These are phyloP conservation scores for Mycalesis mineus DNA, from an alignment of 2,888 invertebrate genomes.

Conservation along the genomic window DNA sequence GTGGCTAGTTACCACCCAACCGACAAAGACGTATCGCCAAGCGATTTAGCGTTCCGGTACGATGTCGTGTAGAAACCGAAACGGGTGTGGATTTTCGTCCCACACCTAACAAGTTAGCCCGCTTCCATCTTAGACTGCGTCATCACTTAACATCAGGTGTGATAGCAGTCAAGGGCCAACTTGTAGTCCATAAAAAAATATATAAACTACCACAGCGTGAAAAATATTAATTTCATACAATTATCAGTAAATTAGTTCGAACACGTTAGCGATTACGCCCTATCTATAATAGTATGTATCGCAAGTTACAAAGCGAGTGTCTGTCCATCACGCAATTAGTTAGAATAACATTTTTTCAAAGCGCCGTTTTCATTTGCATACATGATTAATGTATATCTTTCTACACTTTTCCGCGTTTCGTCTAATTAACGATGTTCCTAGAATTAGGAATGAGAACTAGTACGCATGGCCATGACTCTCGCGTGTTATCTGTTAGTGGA, in stretches of 20 bases:
- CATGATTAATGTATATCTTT: background rate
- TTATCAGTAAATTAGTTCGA: background rate
- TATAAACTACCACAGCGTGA: background rate
- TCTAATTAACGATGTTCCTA: background rate
- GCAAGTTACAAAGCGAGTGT: background rate
- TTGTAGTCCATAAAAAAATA: too few species aligned
- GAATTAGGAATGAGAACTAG: constrained; percentile 11
- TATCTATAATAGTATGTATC: background rate
- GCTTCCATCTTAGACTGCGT: too few species aligned
- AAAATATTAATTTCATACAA: background rate
- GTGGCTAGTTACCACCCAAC: too few species aligned
- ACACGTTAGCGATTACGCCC: background rate
- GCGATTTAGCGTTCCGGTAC: too few species aligned
- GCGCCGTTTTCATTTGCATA: background rate
- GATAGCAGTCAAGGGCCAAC: too few species aligned
- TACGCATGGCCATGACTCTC: constrained; percentile 14
- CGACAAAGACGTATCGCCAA: too few species aligned
- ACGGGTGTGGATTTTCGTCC: too few species aligned
- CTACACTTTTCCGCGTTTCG: constrained; percentile 1
- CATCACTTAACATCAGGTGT: too few species aligned
- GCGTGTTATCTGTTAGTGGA: constrained; percentile 6
- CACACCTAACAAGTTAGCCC: too few species aligned
- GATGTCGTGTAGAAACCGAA: too few species aligned
- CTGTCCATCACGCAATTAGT: background rate
- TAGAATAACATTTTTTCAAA: background rate